Conservation (phyloP, 2,113 vertebrate species). For the Hippocampus comes region DNA sequence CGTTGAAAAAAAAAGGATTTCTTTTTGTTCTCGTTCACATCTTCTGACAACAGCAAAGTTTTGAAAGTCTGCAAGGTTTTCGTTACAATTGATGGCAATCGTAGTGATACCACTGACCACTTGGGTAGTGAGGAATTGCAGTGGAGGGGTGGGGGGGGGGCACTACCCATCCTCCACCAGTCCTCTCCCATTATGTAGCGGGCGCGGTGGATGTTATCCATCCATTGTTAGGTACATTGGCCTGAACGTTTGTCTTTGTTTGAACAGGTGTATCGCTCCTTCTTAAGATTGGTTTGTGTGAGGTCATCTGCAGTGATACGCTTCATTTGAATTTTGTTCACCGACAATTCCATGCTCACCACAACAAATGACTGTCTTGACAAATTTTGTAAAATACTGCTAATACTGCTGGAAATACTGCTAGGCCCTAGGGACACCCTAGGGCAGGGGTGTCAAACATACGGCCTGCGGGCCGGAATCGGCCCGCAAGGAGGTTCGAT, state of each 20-base stretch:
- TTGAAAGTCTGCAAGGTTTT: slow-evolving; percentile 27
- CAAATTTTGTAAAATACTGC: background rate
- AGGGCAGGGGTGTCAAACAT: too few relatives aligned
- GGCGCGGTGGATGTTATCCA: slow-evolving; percentile 51
- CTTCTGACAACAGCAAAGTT: background rate
- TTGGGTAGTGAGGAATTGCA: background rate
- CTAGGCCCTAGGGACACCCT: background rate
- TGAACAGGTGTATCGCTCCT: slow-evolving; percentile 58
- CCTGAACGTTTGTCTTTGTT: slow-evolving; percentile 46
- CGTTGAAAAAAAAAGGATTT: slow-evolving; percentile 6
- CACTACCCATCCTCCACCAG: background rate
- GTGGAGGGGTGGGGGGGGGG: too few relatives aligned
- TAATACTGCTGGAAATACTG: too few relatives aligned
- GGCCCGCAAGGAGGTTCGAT: too few relatives aligned
- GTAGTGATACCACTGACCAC: slow-evolving; percentile 58
- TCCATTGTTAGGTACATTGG: slow-evolving; percentile 47
- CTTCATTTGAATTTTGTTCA: background rate
- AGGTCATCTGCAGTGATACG: slow-evolving; percentile 21
- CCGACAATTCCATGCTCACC: slow-evolving; percentile 9
- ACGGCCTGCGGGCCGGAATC: too few relatives aligned
- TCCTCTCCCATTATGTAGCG: slow-evolving; percentile 12
- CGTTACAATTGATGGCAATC: slow-evolving; percentile 33
- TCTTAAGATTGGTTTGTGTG: slow-evolving; percentile 8
- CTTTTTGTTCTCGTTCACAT: background rate
- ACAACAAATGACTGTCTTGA: background rate